Evolutionary conservation across 2,888 invertebrate genomes (phyloP), one percentile per base, ranked within the genome.

Genomic region (Platycheirus albimanus): DNA sequence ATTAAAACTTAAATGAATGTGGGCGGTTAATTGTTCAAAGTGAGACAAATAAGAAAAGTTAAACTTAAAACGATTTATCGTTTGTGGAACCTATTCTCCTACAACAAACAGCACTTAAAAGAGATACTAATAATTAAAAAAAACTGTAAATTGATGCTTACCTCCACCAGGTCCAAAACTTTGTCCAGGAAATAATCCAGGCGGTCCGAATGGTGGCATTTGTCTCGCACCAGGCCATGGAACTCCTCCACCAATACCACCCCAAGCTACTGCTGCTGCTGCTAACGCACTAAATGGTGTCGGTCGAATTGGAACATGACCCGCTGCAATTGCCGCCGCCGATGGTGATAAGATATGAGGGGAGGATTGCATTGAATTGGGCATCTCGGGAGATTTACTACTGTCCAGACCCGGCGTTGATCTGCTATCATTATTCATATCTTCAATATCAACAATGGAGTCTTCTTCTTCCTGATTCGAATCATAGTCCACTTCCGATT

Each of bases 381-480:
- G 86, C 74, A 84, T 85, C 38, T 89, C 90, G 15, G 89, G 87
- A 2, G 90, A 88, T 86, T 91, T 90, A 85, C 88, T 89, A 85
- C 88, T 88, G 72, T 90, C 90, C 41, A 90, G 77, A 33, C 90
- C 91, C 24, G 91, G 91, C 17, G 91, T 91, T 56, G 91, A 91
- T 70, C 91, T 88, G 30, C 89, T 89, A 67, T 93, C 94, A 79
- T 93, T 93, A 87, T 94, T 94, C 87, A 95, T 91, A 87, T 96
- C 96, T 89, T 96, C 96, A 11, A 96, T 96, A 88, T 96, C 96
- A 11, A 96, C 95, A 72, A 95, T 95, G 5, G 94, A 94, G 87
- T 95, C 91, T 79, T 91, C 91, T 77, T 91, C 90, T 71, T 90
- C 90, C 64, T 90, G 88, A 81, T 88, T 88, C 77, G 86, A 90